Evolutionary conservation across 2,113 vertebrate species (phyloP).

Genomic region (Chaenocephalus aceratus): DNA sequence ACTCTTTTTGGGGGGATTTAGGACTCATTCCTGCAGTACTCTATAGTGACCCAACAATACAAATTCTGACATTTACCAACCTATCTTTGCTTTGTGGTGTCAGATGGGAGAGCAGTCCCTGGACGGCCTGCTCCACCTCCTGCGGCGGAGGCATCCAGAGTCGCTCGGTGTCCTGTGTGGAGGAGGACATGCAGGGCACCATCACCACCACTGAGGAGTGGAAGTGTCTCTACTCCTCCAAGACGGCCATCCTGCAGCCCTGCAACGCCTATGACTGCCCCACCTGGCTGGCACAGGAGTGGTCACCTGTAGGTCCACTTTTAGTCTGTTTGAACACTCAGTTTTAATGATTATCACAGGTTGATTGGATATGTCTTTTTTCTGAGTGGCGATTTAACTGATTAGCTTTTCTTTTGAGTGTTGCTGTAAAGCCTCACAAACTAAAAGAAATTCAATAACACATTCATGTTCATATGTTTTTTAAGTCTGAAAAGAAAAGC

Average conservation of each 20-base stretch:
- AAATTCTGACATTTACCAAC: not conserved
- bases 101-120: slow-evolving; percentile 97
- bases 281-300: slow-evolving; percentile 97
- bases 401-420: not conserved
- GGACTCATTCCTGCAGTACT: too few species aligned
- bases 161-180: slow-evolving; percentile 94
- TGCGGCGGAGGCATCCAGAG: slow-evolving; percentile 96
- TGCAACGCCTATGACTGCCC: slow-evolving; percentile 97
- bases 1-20: too few species aligned
- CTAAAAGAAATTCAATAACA: not conserved
- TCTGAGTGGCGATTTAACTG: not conserved
- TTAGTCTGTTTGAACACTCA: not conserved
- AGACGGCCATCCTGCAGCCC: slow-evolving; percentile 91
- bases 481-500: slow-evolving; percentile 38
- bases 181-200: slow-evolving; percentile 96
- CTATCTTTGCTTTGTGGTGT: slow-evolving; percentile 5
- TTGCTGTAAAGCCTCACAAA: not conserved
- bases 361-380: too few species aligned
- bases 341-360: not conserved
- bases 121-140: slow-evolving; percentile 96
- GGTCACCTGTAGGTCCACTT: slow-evolving; percentile 90
- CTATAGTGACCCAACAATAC: not conserved
- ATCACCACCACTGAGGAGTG: slow-evolving; percentile 93
- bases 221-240: slow-evolving; percentile 97
- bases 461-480: slow-evolving; percentile 14